Base-by-base conservation (phyloP, 2,113 vertebrate genomes). In the Paramisgurnus dabryanus region DNA sequence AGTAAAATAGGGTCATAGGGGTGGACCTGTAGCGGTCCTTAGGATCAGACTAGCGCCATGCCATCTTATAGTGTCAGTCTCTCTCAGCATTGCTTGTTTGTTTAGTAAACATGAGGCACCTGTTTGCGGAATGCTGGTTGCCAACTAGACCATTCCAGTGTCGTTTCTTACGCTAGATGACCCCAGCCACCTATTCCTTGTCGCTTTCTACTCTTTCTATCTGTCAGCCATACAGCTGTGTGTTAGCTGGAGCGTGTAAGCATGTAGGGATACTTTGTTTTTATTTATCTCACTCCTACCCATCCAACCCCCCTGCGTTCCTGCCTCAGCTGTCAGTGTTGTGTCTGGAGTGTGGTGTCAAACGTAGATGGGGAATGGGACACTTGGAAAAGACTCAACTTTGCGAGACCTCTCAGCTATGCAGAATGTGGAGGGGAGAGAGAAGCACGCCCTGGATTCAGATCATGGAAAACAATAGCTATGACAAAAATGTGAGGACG, bases 301-400 rank as follows among this genome's bases (percentile, higher is more conserved):
- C 58, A 74, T 55, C 15, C 34, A 60, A 17, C 43, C 72, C 61
- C 49, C 49, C 11, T 15, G 9, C 18, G 60, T 58, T 79, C 68
- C 66, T 40, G 57, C 7, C 86, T 86, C 97, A 97, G 95, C 95
- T 98, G 97, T 96, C 94, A 92, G 90, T 98, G 96, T 98, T 97
- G 96, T 97, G 97, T 98, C 96, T 98, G 96, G 94, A 92, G 94
- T 85, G 87, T 75, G 81, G 89, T 67, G 86, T 83, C 91, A 90
- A 92, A 91, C 90, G 78, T 86, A 79, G 84, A 86, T 45, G 9
- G 80, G 91, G 90, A 91, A 94, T 67, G 61, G 11, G 91, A 94
- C 91, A 90, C 87, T 43, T 89, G 91, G 93, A 95, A 92, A 93
- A 89, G 85, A 89, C 87, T 95, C 93, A 94, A 94, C 92, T 93